A percentile compares a stretch with the other conserved stretches of the same genome.
Conservation (phyloP, 2,797 vertebrate species). For the Alauda arvensis region DNA sequence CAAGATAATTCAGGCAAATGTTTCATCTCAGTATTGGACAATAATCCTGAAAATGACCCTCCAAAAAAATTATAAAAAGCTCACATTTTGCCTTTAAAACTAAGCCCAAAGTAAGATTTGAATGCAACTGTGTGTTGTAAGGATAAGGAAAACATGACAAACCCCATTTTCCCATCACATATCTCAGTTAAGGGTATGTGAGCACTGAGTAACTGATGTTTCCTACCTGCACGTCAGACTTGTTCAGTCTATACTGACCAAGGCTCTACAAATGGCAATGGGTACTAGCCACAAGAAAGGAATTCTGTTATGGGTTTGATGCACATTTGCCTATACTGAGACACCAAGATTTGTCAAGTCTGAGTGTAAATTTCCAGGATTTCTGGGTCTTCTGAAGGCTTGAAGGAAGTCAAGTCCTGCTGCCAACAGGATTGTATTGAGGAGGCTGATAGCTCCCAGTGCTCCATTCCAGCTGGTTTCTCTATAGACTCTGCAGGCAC, state of each 20-base stretch:
- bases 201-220: background rate
- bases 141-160: background rate
- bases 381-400: background rate
- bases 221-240: background rate
- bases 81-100: background rate
- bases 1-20: background rate
- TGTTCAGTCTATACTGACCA: background rate
- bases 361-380: background rate
- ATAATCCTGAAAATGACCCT: background rate
- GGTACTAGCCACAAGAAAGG: background rate
- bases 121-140: background rate
- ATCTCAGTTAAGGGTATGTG: background rate
- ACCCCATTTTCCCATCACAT: background rate
- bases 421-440: accelerated
- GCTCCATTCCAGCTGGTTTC: background rate
- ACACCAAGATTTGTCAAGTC: background rate
- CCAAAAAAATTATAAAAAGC: background rate
- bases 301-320: background rate
- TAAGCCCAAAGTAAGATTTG: background rate
- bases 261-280: background rate
- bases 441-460: background rate
- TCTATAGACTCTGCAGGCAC: background rate
- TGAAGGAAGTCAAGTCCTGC: accelerated
- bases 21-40: background rate
- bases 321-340: background rate